A percentile compares a stretch with the other conserved stretches of the same genome.
phyloP scores from a whole-genome alignment of 64 coral and sea anemone species.

The Acropora yongei region DNA sequence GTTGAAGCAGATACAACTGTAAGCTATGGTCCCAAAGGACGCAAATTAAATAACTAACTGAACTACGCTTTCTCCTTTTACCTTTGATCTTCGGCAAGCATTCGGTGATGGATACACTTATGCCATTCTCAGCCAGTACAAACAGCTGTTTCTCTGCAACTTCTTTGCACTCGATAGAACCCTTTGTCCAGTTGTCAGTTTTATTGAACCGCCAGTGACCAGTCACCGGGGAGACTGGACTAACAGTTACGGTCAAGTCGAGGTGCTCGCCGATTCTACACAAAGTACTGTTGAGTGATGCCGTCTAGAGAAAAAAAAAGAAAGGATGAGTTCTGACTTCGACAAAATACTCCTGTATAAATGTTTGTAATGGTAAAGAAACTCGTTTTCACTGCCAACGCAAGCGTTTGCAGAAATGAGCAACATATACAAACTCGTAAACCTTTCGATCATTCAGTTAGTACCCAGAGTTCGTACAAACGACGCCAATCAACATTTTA shows the following conservation, averaged over 20 bases:
- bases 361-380: too few species aligned
- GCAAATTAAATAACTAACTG: background rate
- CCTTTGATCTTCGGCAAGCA: slow-evolving; percentile 32
- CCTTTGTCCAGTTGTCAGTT: slow-evolving; percentile 40
- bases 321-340: too few species aligned
- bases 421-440: too few species aligned
- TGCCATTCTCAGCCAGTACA: slow-evolving; percentile 48
- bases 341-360: background rate
- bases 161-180: background rate
- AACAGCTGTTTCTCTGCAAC: background rate
- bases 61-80: background rate
- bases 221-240: background rate
- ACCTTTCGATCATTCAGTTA: too few species aligned
- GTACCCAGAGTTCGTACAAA: too few species aligned
- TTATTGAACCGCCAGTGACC: background rate
- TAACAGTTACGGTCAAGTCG: background rate
- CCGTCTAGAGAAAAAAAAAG: background rate
- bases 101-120: slow-evolving; percentile 33
- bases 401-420: too few species aligned
- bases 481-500: too few species aligned
- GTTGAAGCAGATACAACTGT: too few species aligned
- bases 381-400: too few species aligned
- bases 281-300: background rate
- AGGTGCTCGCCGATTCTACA: slow-evolving; percentile 21
- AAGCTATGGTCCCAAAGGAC: too few species aligned